phyloP scores from a whole-genome alignment of 2,797 vertebrate genomes.

The Sebastolobus altivelis region DNA sequence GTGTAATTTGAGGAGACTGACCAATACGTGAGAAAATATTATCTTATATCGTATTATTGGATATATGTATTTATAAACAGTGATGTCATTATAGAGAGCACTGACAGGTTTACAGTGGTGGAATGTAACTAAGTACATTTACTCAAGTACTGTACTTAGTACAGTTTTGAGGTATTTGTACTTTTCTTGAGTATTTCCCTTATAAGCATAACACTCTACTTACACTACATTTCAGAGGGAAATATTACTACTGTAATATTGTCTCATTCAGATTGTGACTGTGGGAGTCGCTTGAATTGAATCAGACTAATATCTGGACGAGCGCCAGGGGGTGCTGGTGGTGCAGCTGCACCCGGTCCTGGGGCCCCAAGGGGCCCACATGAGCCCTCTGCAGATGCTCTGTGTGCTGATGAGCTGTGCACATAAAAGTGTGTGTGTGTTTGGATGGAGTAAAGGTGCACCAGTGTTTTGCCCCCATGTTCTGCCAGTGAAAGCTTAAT shows the following conservation, averaged over 20 bases:
- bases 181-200: background rate
- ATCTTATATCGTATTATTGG: background rate
- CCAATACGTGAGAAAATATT: background rate
- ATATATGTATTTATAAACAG: no score
- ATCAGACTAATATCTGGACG: conserved; percentile 45
- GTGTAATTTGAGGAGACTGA: conserved; percentile 19
- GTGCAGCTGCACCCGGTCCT: conserved; percentile 49
- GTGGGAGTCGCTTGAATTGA: conserved; percentile 21
- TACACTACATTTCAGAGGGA: background rate
- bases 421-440: conserved; percentile 18
- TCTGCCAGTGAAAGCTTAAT: conserved; percentile 39
- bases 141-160: background rate
- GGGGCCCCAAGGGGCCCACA: conserved; percentile 41
- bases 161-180: background rate
- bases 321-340: conserved; percentile 68
- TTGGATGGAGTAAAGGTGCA: conserved; percentile 13
- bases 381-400: conserved; percentile 32
- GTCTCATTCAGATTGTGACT: conserved; percentile 20
- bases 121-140: background rate
- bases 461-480: conserved; percentile 20
- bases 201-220: background rate
- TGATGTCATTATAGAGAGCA: background rate
- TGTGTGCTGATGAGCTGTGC: conserved; percentile 21
- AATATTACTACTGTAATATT: background rate
- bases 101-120: background rate